These are phyloP conservation scores for Phortica variegata DNA, from an alignment of 1,140 invertebrate genomes.

Conservation along the genomic window DNA sequence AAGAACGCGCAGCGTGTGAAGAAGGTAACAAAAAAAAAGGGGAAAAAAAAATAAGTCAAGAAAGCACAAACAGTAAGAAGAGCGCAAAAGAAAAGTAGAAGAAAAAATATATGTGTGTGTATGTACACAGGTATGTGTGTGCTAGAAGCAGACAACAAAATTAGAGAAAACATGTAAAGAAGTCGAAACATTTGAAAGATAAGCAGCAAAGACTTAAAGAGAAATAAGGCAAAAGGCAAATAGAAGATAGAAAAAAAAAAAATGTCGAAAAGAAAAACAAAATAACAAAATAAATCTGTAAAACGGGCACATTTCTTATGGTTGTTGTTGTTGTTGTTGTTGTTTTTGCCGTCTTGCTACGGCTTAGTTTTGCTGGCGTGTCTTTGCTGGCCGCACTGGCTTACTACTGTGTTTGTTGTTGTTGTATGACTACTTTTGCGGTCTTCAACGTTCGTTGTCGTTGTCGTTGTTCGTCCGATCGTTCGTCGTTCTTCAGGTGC, in stretches of 20 bases:
- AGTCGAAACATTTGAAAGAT: slow-evolving; percentile 27
- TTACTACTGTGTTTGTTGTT: too few relatives aligned
- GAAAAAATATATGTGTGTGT: slow-evolving; percentile 5
- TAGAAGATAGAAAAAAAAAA: slow-evolving; percentile 6
- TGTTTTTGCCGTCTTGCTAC: slow-evolving; percentile 27
- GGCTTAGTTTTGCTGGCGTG: slow-evolving; percentile 41
- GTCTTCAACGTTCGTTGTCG: too few relatives aligned
- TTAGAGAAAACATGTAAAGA: slow-evolving; percentile 23
- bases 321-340: slow-evolving; percentile 41
- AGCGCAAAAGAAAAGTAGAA: slow-evolving; percentile 1
- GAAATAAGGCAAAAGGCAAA: slow-evolving; percentile 14
- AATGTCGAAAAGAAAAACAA: slow-evolving; percentile 7
- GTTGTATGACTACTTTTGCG: too few relatives aligned
- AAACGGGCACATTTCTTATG: slow-evolving; percentile 45
- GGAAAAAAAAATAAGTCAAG: too few relatives aligned
- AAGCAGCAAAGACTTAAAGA: too few relatives aligned
- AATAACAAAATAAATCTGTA: slow-evolving; percentile 37
- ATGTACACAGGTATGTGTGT: slow-evolving; percentile 1
- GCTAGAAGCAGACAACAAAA: slow-evolving; percentile 44
- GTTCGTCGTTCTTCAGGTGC: slow-evolving; percentile 33
- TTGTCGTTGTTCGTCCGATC: slow-evolving; percentile 21
- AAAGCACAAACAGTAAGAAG: too few relatives aligned
- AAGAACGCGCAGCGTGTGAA: too few relatives aligned
- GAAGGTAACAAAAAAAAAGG: too few relatives aligned
- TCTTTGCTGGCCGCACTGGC: too few relatives aligned